Conservation (phyloP, 2,888 invertebrate species). For the Lasioglossum morio region DNA sequence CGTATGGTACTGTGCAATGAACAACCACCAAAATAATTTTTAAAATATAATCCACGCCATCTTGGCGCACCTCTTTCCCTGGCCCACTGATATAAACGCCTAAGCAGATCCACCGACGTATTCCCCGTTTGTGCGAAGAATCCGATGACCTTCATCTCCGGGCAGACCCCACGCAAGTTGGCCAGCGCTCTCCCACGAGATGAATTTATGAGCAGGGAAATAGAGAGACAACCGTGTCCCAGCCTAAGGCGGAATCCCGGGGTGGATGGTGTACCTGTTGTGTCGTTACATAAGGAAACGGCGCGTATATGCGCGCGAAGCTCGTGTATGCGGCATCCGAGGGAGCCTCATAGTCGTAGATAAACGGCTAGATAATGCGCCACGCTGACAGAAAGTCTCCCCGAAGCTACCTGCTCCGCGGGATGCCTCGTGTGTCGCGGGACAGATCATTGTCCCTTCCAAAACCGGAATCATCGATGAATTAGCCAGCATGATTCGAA, state of each 20-base stretch:
- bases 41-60: background rate
- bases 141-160: conserved; percentile 75
- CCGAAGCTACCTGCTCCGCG: conserved; percentile 76
- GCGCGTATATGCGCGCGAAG: conserved; percentile 45
- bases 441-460: conserved; percentile 68
- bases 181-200: conserved; percentile 76
- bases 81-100: background rate
- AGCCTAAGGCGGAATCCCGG: conserved; percentile 40
- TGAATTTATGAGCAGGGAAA: conserved; percentile 70
- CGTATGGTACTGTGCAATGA: background rate
- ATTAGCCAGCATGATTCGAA: conserved; percentile 74
- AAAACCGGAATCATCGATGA: conserved; percentile 73
- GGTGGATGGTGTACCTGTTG: conserved; percentile 55
- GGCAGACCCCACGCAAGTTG: conserved; percentile 80
- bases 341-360: conserved; percentile 64
- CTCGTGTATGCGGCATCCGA: conserved; percentile 49
- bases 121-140: conserved; percentile 52
- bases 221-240: conserved; percentile 53
- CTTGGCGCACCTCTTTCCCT: background rate
- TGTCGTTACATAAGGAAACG: conserved; percentile 68
- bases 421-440: conserved; percentile 72
- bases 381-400: conserved; percentile 76
- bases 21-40: background rate
- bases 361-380: conserved; percentile 68
- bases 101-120: conserved; percentile 21